Evolutionary conservation across 2,797 vertebrate genomes (phyloP), one percentile per base, ranked within the genome.

Genomic region (Limosa lapponica): DNA sequence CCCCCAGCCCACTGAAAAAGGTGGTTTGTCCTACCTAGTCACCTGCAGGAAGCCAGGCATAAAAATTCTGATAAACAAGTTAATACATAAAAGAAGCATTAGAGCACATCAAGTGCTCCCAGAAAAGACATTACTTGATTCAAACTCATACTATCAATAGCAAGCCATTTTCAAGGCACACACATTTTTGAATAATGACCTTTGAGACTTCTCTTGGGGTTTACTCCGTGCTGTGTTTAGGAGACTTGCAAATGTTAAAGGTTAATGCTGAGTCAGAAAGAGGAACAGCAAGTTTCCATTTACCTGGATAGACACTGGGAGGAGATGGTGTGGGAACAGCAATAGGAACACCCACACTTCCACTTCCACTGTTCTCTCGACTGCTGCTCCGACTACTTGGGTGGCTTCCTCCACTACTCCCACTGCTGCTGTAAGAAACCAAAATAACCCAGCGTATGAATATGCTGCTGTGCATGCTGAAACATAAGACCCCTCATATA

Each of bases 371-470:
- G 98, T 99, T 99, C 98, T 99, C 99, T 77, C 99, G 98, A 97
- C 99, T 99, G 98, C 99, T 99, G 98, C 99, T 99, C 96, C 99
- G 98, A 96, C 99, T 99, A 90, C 99, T 99, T 44, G 99, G 99
- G 95, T 99, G 99, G 97, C 99, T 99, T 92, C 99, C 99, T 93
- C 99, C 99, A 70, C 99, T 99, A 25, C 99, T 99, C 97, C 99
- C 99, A 82, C 99, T 99, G 97, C 99, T 99, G 98, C 99, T 99
- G 95, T 55, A 96, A 97, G 97, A 96, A 96, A 90, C 4, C 85
- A 97, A 69, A 96, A 89, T 30, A 96, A 90, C 59, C n/a, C 96
- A 74, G 34, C 25, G 57, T 23, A 67, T 97, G 78, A 97, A 91
- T 19, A 81, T 27, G 39, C 81, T 86, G 65, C 67, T 91, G 36